Percentiles rank a stretch among this genome's conserved stretches.
Conservation (phyloP, 2,797 vertebrate genomes). For the Anomalospiza imberbis region DNA sequence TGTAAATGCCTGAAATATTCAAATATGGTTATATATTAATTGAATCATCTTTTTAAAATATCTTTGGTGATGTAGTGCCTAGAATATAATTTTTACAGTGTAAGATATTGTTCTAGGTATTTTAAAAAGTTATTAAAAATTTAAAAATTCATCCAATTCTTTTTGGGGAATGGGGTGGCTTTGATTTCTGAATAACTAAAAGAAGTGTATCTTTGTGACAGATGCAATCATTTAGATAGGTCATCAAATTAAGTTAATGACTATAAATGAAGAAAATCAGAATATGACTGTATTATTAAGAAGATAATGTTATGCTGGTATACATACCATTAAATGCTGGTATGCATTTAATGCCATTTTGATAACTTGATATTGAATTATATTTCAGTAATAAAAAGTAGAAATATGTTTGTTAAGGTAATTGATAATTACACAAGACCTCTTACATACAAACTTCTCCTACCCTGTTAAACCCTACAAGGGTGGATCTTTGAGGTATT, state of each 20-base stretch:
- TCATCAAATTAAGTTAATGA: conserved; percentile 16
- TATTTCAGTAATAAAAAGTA: conserved; percentile 32
- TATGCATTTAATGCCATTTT: conserved; percentile 31
- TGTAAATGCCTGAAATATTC: background rate
- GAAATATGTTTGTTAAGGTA: background rate
- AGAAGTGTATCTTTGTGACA: background rate
- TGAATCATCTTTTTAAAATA: background rate
- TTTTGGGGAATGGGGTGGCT: background rate
- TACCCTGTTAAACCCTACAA: background rate
- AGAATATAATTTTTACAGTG: background rate
- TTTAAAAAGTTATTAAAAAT: background rate
- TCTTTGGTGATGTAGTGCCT: background rate
- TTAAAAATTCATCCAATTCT: background rate
- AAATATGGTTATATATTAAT: background rate
- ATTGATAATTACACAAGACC: background rate
- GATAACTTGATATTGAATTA: conserved; percentile 34
- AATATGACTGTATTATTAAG: conserved; percentile 19
- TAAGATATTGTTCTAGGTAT: background rate
- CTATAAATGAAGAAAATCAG: conserved; percentile 5
- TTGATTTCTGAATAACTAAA: conserved; percentile 8
- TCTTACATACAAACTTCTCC: background rate
- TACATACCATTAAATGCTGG: no score
- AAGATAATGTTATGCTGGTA: background rate
- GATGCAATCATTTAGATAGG: background rate
- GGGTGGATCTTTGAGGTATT: background rate